Conservation (phyloP, 2,888 invertebrate genomes). For the Drosophila kanekoi region DNA sequence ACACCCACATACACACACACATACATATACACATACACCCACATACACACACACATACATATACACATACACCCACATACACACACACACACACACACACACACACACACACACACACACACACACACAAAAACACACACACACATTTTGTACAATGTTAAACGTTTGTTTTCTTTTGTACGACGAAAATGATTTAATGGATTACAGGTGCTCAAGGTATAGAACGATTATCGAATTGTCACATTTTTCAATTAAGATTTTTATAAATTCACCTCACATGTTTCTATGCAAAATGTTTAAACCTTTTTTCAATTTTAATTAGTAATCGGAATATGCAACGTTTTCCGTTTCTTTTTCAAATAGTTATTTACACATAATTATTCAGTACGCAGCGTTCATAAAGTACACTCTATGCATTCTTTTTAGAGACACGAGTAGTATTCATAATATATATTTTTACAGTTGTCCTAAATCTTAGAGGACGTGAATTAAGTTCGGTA, state of each 20-base stretch:
- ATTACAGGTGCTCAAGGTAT: conserved; percentile 85
- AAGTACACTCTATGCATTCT: too few species aligned
- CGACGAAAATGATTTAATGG: conserved; percentile 67
- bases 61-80: not conserved
- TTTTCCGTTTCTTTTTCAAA: conserved; percentile 15
- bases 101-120: conserved; percentile 7
- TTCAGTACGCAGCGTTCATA: too few species aligned
- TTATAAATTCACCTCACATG: conserved; percentile 20
- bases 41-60: not conserved
- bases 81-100: not conserved
- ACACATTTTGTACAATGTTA: conserved; percentile 38
- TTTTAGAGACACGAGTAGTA: too few species aligned
- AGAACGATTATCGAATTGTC: conserved; percentile 45
- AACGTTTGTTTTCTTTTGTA: conserved; percentile 55
- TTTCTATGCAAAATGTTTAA: conserved; percentile 24
- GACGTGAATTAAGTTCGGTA: too few species aligned
- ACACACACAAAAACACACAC: not conserved
- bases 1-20: not conserved
- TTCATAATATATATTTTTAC: too few species aligned
- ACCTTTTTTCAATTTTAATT: conserved; percentile 9
- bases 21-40: conserved; percentile 5
- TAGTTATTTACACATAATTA: conserved; percentile 8
- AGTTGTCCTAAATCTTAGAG: too few species aligned
- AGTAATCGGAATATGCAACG: conserved; percentile 11
- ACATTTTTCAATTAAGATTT: conserved; percentile 23